These are phyloP conservation scores for Chloroceryle inda DNA, from an alignment of 2,797 vertebrate species.

Conservation along the genomic window DNA sequence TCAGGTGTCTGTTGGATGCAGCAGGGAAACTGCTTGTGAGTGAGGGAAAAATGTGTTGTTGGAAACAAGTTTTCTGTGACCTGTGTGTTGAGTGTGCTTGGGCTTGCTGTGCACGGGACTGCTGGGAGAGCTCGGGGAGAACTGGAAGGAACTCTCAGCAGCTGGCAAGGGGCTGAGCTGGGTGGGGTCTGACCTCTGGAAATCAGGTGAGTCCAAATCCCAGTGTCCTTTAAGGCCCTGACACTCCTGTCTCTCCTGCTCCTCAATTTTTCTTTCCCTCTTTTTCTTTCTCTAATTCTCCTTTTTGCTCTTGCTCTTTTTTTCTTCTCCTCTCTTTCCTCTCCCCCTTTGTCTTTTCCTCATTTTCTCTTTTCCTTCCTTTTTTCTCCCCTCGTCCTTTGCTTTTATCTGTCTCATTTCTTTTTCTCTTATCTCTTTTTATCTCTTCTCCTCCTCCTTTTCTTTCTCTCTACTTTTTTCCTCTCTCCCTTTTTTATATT, in stretches of 20 bases:
- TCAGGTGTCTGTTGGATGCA: background rate
- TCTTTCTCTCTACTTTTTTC: background rate
- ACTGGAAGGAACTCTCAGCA: background rate
- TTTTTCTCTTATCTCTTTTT: background rate
- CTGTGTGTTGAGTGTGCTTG: background rate
- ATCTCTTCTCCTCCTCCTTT: background rate
- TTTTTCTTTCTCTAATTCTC: background rate
- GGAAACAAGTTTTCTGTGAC: background rate
- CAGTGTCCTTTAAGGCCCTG: background rate
- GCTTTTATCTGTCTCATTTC: background rate
- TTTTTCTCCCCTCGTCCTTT: background rate
- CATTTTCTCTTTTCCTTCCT: background rate
- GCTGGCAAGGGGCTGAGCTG: background rate
- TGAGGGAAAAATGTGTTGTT: background rate
- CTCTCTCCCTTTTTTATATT: background rate
- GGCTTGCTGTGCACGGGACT: background rate
- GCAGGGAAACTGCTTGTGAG: background rate
- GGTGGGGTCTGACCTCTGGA: background rate
- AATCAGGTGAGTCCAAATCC: background rate
- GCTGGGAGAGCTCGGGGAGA: background rate
- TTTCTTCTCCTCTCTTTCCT: background rate
- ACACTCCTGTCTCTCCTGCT: background rate
- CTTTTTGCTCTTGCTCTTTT: background rate
- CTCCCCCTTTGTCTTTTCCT: background rate
- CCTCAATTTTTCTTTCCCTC: background rate